Evolutionary conservation across 1,140 invertebrate species (phyloP), one percentile per base, ranked within the genome.

Genomic region (Microplitis demolitor): DNA sequence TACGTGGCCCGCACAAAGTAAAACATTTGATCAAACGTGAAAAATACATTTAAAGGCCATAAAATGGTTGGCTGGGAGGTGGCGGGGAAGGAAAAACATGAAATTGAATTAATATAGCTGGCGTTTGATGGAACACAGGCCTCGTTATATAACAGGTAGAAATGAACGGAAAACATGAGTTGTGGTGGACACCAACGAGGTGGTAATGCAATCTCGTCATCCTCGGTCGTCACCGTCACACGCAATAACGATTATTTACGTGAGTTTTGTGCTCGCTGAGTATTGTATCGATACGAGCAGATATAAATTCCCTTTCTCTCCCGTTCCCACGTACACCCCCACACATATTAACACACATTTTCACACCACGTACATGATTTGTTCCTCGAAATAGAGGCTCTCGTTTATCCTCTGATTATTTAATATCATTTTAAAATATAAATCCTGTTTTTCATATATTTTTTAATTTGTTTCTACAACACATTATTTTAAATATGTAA

Each of bases 231-330:
- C 75, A 73, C 75, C 79, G 80, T 79, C 80, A 76, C 70, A 70
- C 71, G 72, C 74, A 78, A 82, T 81, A 81, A 80, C 78, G 75
- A 82, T 80, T 80, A 77, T 77, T 77, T 75, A 76, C 72, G 56
- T 51, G 53, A 61, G 70, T 74, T 66, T 69, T 51, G 66, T 71
- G 24, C 24, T 69, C 62, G 75, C 60, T 39, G 53, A 51, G 56
- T 58, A 66, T 67, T 35, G 16, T 16, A 66, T 63, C 13, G 62
- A 50, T 50, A 50, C 37, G 37, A 50, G 39, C 31, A 11, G 31
- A 67, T 67, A 67, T 67, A 67, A 54, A 67, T 67, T 14, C 31
- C 8, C 61, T 37, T n/a, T 35, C 31, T 24, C 53, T 14, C 9
- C 3, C 3, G 13, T 14, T 54, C 5, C 24, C 24, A 24, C 2